Base-by-base conservation (phyloP, 1,140 invertebrate species). In the Coenobita brevimanus region DNA sequence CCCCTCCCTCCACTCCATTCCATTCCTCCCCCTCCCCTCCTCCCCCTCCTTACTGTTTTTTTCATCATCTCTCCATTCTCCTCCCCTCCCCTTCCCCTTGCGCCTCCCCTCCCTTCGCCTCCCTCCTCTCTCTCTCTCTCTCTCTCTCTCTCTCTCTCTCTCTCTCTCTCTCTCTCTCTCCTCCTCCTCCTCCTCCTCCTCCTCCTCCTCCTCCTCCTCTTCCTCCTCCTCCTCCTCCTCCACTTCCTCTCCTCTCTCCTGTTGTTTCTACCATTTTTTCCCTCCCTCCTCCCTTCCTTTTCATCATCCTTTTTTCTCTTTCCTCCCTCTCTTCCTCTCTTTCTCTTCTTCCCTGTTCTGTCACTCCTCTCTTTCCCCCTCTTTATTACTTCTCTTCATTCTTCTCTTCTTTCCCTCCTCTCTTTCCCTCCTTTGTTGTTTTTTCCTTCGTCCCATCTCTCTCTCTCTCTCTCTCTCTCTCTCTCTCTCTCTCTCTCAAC, bases 271-370 rank as follows among this genome's bases (percentile, higher is more conserved):
- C 62, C 30, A 6, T 24, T n/a, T 24, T 33, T 24, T 33, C 30
- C n/a, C 30, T 33, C 30, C n/a, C 30, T 33, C 30, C n/a, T 24
- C n/a, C 30, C n/a, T 24, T 33, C 30, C n/a, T 24, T 33, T 24
- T 33, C 30, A 6, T 24, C n/a, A 4, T 33, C 30, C n/a, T 24
- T 33, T 24, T n/a, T 24, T n/a, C n/a, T n/a, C n/a, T n/a, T 67
- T n/a, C n/a, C 62, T 67, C 62, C n/a, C 62, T 67, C 62, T 67
- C 62, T 67, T n/a, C n/a, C 62, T 67, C 62, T 67, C n/a, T 24
- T 33, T 17, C 17, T 17, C 46, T 50, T 6, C 17, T 17, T 8
- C 46, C 17, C 17, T 17, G 6, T 50, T 17, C 46, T 50, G 6
- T 50, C 46, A 10, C 62, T 67, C 62, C n/a, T n/a, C n/a, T n/a